phyloP scores from a whole-genome alignment of 2,113 vertebrate genomes.

The Hymenochirus boettgeri region DNA sequence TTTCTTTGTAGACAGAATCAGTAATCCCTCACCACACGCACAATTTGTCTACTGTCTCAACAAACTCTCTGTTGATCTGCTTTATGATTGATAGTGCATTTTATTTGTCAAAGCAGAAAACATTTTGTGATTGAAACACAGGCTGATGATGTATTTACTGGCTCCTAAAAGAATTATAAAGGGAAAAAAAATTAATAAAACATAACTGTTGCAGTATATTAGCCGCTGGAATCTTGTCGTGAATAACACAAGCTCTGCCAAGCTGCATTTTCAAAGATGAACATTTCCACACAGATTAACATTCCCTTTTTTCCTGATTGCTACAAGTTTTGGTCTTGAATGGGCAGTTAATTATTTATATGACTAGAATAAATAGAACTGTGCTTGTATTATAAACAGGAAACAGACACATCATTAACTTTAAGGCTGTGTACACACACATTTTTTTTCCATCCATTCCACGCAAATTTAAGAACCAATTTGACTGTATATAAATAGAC shows the following conservation, averaged over 20 bases:
- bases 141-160: conserved; percentile 42
- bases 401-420: conserved; percentile 1
- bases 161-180: conserved; percentile 40
- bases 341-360: background rate
- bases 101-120: conserved; percentile 43
- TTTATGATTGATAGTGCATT: conserved; percentile 43
- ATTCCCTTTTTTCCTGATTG: background rate
- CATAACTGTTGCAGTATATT: conserved; percentile 23
- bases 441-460: background rate
- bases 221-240: background rate
- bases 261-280: background rate
- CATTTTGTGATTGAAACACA: conserved; percentile 41
- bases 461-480: background rate
- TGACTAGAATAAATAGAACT: background rate
- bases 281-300: background rate
- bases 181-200: conserved; percentile 40
- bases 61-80: conserved; percentile 42
- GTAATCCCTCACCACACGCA: conserved; percentile 31
- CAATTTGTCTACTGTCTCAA: conserved; percentile 41
- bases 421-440: background rate
- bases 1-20: conserved; percentile 35
- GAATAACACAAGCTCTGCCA: conserved; percentile 7
- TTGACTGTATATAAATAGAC: background rate
- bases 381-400: conserved; percentile 1
- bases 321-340: background rate